Conservation (phyloP, 2,797 vertebrate species). For the Danio albolineatus region DNA sequence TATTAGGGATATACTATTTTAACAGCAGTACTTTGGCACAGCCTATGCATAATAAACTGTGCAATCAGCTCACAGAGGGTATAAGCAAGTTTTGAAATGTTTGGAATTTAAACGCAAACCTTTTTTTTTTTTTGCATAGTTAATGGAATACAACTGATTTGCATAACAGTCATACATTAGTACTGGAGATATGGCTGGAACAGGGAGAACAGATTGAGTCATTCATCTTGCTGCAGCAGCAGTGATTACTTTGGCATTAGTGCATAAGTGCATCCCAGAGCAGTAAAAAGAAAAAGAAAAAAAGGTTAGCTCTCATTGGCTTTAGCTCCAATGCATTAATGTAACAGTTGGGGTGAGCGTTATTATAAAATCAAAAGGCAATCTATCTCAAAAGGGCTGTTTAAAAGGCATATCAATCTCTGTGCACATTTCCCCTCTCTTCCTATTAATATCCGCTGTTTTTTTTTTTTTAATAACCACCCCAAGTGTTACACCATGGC, state of each 20-base stretch:
- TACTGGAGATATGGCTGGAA: slow-evolving; percentile 61
- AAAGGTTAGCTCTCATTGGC: slow-evolving; percentile 17
- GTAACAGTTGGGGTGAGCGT: slow-evolving; percentile 25
- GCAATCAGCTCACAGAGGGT: slow-evolving; percentile 12
- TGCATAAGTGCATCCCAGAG: slow-evolving; percentile 75
- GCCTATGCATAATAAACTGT: slow-evolving; percentile 19
- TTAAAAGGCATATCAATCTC: slow-evolving; percentile 34
- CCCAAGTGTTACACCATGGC: slow-evolving; percentile 6
- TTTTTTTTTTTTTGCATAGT: slow-evolving; percentile 50
- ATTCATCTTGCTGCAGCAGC: slow-evolving; percentile 72
- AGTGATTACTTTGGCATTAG: slow-evolving; percentile 82
- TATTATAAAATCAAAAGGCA: slow-evolving; percentile 31
- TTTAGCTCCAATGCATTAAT: slow-evolving; percentile 29
- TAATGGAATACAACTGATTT: slow-evolving; percentile 11
- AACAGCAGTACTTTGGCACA: slow-evolving; percentile 11
- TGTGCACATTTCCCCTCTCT: background rate
- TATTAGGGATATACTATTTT: slow-evolving; percentile 1
- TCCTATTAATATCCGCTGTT: slow-evolving; percentile 7
- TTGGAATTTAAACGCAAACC: slow-evolving; percentile 26
- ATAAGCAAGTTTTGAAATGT: slow-evolving; percentile 42
- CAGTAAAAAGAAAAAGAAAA: slow-evolving; percentile 55
- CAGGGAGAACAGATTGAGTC: slow-evolving; percentile 59
- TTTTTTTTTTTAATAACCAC: slow-evolving; percentile 17
- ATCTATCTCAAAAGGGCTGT: slow-evolving; percentile 27
- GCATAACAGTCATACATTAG: slow-evolving; percentile 46